phyloP scores from a whole-genome alignment of 2,888 invertebrate species.

The Parnassius apollo region DNA sequence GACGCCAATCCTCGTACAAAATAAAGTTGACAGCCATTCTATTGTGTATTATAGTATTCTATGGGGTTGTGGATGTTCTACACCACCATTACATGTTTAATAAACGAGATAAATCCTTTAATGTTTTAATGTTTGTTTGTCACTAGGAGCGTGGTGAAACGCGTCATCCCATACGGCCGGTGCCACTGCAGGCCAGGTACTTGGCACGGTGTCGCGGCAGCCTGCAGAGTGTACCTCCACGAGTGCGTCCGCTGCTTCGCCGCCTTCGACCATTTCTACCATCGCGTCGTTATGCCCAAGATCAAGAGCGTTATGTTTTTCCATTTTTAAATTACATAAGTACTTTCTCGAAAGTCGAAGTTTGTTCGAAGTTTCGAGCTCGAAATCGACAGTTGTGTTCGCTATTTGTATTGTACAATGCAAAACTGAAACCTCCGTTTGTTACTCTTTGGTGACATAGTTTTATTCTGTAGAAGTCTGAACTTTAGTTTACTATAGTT shows the following conservation, averaged over 20 bases:
- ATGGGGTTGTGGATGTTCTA: no score
- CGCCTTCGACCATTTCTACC: conserved; percentile 61
- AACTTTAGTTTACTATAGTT: no score
- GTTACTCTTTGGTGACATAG: no score
- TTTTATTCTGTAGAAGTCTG: no score
- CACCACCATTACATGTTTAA: no score
- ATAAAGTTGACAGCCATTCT: no score
- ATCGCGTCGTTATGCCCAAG: conserved; percentile 59
- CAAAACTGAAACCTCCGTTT: no score
- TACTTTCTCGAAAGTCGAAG: not conserved
- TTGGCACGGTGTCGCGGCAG: conserved; percentile 48
- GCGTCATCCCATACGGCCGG: conserved; percentile 36
- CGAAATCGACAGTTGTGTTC: no score
- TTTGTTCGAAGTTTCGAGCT: not conserved
- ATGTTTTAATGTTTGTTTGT: not conserved
- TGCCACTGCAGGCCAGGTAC: conserved; percentile 43
- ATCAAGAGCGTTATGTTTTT: conserved; percentile 65
- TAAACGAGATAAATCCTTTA: no score
- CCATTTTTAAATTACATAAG: conserved; percentile 49
- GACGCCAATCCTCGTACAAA: no score
- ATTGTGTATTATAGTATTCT: no score
- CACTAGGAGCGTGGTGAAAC: conserved; percentile 59
- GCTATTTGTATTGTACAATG: no score
- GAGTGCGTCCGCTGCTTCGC: conserved; percentile 53
- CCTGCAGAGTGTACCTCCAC: conserved; percentile 50